phyloP scores from a whole-genome alignment of 2,113 vertebrate genomes.

The Clarias gariepinus region DNA sequence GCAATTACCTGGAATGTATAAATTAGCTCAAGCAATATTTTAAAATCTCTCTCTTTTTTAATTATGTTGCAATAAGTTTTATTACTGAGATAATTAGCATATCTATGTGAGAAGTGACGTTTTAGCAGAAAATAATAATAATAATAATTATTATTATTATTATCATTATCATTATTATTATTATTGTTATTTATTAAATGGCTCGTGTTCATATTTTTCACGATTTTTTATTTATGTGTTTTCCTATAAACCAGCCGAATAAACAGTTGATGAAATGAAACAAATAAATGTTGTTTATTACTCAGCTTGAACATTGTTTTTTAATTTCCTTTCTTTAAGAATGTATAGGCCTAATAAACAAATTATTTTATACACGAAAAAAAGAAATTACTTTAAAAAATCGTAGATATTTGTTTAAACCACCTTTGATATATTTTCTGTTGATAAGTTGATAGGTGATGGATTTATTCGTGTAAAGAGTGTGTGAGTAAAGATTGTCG shows the following conservation, averaged over 20 bases:
- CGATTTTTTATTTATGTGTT: not conserved
- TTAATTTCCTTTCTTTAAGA: not conserved
- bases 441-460: too few species aligned
- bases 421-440: not conserved
- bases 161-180: not conserved
- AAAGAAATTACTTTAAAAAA: not conserved
- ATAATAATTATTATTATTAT: not conserved
- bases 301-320: slow-evolving; percentile 7
- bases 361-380: not conserved
- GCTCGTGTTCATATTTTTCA: not conserved
- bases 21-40: not conserved
- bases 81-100: not conserved
- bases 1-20: not conserved
- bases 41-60: not conserved
- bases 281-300: slow-evolving; percentile 1
- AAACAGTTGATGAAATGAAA: slow-evolving; percentile 5
- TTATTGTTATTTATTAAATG: not conserved
- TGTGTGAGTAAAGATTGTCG: not conserved
- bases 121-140: not conserved
- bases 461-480: too few species aligned
- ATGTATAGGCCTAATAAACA: not conserved
- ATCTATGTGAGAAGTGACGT: not conserved
- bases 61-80: not conserved
- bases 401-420: not conserved
- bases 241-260: not conserved